These are phyloP conservation scores for Xestia c-nigrum DNA, from an alignment of 2,888 invertebrate species.

Conservation along the genomic window DNA sequence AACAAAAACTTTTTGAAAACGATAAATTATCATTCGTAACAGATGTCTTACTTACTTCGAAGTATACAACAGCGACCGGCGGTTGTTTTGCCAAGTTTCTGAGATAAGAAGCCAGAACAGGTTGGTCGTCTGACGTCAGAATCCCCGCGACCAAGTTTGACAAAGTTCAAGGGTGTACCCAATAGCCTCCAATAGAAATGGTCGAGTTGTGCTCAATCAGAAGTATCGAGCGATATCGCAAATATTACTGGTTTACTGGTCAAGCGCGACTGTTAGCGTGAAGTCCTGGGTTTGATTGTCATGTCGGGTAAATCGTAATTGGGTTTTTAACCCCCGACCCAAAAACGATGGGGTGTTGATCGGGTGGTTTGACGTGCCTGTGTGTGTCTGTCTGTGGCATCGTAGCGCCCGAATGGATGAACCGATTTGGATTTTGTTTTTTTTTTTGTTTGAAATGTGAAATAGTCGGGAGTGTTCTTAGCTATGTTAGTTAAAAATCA, in stretches of 20 bases:
- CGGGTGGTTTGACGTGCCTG: too few relatives aligned
- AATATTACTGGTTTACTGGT: background rate
- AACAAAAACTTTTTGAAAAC: slow-evolving; percentile 49
- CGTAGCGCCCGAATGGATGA: too few relatives aligned
- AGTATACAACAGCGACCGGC: slow-evolving; percentile 43
- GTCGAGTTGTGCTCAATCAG: slow-evolving; percentile 28
- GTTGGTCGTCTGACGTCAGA: slow-evolving; percentile 62
- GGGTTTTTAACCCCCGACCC: too few relatives aligned
- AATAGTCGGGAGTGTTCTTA: too few relatives aligned
- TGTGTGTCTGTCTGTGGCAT: too few relatives aligned
- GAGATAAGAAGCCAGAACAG: slow-evolving; percentile 64
- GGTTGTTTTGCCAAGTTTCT: slow-evolving; percentile 61
- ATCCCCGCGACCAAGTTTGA: slow-evolving; percentile 66
- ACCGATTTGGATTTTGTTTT: too few relatives aligned
- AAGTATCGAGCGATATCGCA: slow-evolving; percentile 39
- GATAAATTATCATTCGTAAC: slow-evolving; percentile 61
- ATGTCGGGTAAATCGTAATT: background rate
- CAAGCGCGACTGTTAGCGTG: background rate
- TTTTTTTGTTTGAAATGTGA: too few relatives aligned
- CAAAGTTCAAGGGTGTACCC: slow-evolving; percentile 69
- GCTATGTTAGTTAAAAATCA: too few relatives aligned
- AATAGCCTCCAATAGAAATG: slow-evolving; percentile 43
- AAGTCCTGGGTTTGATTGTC: background rate
- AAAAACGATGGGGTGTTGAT: too few relatives aligned
- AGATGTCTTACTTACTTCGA: slow-evolving; percentile 55